phyloP scores from a whole-genome alignment of 1,140 invertebrate species.

The Doryteuthis pealeii region DNA sequence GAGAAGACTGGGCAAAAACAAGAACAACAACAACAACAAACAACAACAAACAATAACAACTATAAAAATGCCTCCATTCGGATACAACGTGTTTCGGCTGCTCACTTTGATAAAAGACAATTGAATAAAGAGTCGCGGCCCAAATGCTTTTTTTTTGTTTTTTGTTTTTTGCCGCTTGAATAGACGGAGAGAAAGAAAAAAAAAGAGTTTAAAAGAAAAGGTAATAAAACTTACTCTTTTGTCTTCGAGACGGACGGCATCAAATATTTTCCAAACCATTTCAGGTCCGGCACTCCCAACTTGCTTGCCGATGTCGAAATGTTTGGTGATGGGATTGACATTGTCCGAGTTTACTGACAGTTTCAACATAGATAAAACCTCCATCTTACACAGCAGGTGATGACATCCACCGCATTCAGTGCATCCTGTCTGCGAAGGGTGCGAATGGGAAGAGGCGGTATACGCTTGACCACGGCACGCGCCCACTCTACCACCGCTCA shows the following conservation, averaged over 20 bases:
- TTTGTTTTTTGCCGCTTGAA: no score
- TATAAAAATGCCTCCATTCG: no score
- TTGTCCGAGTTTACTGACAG: constrained; percentile 63
- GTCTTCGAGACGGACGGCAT: constrained; percentile 84
- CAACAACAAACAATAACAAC: no score
- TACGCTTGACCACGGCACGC: constrained; percentile 2
- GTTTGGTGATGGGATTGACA: constrained; percentile 83
- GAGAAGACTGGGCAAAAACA: no score
- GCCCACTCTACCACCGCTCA: neutral
- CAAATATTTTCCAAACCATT: constrained; percentile 88
- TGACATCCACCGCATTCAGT: neutral
- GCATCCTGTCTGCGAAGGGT: constrained; percentile 1
- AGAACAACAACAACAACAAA: no score
- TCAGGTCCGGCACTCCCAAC: constrained; percentile 86
- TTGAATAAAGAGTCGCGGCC: no score
- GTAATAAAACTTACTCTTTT: constrained; percentile 74
- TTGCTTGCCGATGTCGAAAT: constrained; percentile 87
- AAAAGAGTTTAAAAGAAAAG: no score
- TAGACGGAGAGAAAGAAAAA: no score
- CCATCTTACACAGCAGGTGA: constrained; percentile 44
- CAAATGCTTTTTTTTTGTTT: no score
- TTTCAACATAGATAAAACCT: constrained; percentile 61
- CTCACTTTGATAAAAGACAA: no score
- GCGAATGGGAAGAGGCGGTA: neutral
- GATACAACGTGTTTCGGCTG: no score